These are phyloP conservation scores for Nemoura dubitans DNA, from an alignment of 2,888 invertebrate genomes.

Conservation along the genomic window DNA sequence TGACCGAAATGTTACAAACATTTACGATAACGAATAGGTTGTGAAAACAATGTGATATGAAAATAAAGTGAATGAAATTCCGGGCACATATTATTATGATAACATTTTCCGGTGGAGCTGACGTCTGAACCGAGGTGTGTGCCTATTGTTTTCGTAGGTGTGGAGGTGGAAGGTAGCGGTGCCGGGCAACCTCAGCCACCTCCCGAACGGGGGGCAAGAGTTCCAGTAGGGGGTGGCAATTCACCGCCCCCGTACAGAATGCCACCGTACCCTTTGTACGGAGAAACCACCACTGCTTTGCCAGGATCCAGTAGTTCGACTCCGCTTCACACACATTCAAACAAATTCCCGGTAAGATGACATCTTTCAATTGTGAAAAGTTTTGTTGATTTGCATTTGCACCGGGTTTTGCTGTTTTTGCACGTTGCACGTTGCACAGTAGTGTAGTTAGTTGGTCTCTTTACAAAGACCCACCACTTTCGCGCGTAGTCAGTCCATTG, in stretches of 20 bases:
- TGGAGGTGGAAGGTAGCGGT: constrained; percentile 63
- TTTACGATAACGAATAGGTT: too few species aligned
- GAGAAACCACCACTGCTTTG: constrained; percentile 66
- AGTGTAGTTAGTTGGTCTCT: not conserved
- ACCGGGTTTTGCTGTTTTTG: not conserved
- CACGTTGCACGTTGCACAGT: not conserved
- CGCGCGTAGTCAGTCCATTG: not conserved
- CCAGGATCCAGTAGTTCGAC: constrained; percentile 62
- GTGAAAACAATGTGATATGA: too few species aligned
- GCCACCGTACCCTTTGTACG: constrained; percentile 73
- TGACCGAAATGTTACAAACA: not conserved
- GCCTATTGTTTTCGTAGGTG: constrained; percentile 31
- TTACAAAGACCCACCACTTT: not conserved
- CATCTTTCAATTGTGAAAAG: not conserved
- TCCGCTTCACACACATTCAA: constrained; percentile 77
- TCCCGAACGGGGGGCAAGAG: constrained; percentile 65
- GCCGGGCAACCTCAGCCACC: constrained; percentile 69
- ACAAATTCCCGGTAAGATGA: constrained; percentile 74
- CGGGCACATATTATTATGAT: not conserved
- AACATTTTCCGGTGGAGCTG: too few species aligned
- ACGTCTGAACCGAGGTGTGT: too few species aligned
- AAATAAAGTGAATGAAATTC: not conserved
- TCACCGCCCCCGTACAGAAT: constrained; percentile 71
- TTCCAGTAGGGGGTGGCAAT: constrained; percentile 47
- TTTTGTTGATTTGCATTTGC: not conserved